Conservation (phyloP, 92 coral and sea anemone species). For the Actinernus sp. region DNA sequence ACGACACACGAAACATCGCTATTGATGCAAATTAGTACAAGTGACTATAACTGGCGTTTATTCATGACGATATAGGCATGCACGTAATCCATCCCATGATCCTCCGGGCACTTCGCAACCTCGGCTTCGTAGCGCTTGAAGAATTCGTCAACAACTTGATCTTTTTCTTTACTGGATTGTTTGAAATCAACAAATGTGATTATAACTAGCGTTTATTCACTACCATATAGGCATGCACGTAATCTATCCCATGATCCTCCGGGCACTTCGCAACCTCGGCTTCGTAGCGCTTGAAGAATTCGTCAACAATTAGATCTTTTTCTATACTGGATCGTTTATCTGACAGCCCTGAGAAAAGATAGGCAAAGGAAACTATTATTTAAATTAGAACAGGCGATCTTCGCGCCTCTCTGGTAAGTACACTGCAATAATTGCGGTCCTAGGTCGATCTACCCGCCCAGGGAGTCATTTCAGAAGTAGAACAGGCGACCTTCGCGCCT, state of each 20-base stretch:
- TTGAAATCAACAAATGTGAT: no score
- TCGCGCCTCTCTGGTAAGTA: no score
- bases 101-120: conserved; percentile 62
- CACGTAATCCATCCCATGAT: conserved; percentile 79
- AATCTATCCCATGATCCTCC: conserved; percentile 75
- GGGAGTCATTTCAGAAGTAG: no score
- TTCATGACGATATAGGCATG: conserved; percentile 74
- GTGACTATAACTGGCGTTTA: conserved; percentile 14
- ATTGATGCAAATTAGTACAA: no score
- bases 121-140: conserved; percentile 68
- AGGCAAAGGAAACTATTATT: not conserved
- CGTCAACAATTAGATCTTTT: conserved; percentile 70
- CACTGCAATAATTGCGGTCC: no score
- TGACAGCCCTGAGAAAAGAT: conserved; percentile 37
- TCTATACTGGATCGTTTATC: conserved; percentile 58
- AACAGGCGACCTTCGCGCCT: no score
- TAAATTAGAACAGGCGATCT: no score
- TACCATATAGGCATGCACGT: conserved; percentile 76
- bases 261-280: conserved; percentile 59
- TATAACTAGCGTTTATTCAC: conserved; percentile 35
- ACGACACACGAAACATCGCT: no score
- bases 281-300: conserved; percentile 74
- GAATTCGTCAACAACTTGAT: conserved; percentile 67
- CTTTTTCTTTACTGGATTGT: conserved; percentile 64
- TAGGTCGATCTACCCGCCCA: no score